phyloP scores from a whole-genome alignment of 2,888 invertebrate species.

The Cerceris ruficornis region DNA sequence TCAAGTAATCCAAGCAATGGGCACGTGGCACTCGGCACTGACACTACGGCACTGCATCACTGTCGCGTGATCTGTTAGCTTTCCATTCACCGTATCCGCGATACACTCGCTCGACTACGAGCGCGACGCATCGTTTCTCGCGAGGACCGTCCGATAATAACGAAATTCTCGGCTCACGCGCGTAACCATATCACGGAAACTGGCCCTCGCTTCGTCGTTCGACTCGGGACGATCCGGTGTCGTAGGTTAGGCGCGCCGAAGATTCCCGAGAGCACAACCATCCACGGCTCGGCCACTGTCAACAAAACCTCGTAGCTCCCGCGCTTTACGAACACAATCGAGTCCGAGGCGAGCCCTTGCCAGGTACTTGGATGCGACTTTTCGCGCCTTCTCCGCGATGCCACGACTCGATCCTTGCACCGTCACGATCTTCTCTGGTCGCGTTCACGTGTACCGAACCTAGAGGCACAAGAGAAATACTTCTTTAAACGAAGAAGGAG shows the following conservation, averaged over 20 bases:
- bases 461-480: slow-evolving; percentile 3
- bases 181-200: slow-evolving; percentile 25
- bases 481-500: slow-evolving; percentile 7
- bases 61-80: slow-evolving; percentile 76
- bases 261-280: slow-evolving; percentile 7
- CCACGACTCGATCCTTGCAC: background rate
- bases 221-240: slow-evolving; percentile 13
- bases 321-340: background rate
- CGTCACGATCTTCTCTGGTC: background rate
- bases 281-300: slow-evolving; percentile 17
- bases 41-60: slow-evolving; percentile 80
- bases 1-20: slow-evolving; percentile 80
- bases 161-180: slow-evolving; percentile 32
- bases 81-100: slow-evolving; percentile 71
- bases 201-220: slow-evolving; percentile 15
- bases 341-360: background rate
- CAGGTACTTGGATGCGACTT: background rate
- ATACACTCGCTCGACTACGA: slow-evolving; percentile 49
- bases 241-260: slow-evolving; percentile 29
- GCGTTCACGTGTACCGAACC: background rate
- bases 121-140: slow-evolving; percentile 45
- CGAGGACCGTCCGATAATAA: slow-evolving; percentile 24
- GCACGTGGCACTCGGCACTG: slow-evolving; percentile 79
- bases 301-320: slow-evolving; percentile 21
- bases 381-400: background rate